These are phyloP conservation scores for Siniperca obscura DNA, from an alignment of 2,797 vertebrate genomes.

Conservation along the genomic window DNA sequence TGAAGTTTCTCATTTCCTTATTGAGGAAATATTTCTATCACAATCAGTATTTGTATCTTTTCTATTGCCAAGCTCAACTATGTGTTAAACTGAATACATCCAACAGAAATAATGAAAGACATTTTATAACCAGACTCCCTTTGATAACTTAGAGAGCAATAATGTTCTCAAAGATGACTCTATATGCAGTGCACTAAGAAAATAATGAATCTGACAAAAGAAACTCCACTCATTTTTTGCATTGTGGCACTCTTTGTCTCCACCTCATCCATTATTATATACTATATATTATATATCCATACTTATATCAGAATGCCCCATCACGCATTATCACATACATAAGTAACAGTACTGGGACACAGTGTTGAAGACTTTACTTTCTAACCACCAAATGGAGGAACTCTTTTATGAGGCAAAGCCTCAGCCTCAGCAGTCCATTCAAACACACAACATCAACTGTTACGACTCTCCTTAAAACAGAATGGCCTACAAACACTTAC, in stretches of 20 bases:
- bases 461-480: conserved; percentile 44
- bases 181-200: neutral
- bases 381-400: conserved; percentile 20
- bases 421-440: conserved; percentile 30
- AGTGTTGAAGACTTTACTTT: conserved; percentile 15
- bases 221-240: conserved; percentile 10
- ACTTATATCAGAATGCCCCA: neutral
- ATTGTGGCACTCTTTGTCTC: neutral
- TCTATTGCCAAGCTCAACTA: neutral
- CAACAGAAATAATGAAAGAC: neutral
- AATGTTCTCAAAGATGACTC: neutral
- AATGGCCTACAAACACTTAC: conserved; percentile 48
- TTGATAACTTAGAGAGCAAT: neutral
- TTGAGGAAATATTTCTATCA: neutral
- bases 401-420: conserved; percentile 40
- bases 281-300: too few relatives aligned
- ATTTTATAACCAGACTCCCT: neutral
- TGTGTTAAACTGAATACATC: neutral
- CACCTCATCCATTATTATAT: neutral
- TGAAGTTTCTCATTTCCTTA: neutral
- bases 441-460: conserved; percentile 47
- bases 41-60: neutral
- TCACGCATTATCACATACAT: conserved; percentile 8
- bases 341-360: neutral
- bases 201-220: neutral